Evolutionary conservation across 2,797 vertebrate genomes (phyloP), one percentile per base, ranked within the genome.

Genomic region (Botia kubotai): DNA sequence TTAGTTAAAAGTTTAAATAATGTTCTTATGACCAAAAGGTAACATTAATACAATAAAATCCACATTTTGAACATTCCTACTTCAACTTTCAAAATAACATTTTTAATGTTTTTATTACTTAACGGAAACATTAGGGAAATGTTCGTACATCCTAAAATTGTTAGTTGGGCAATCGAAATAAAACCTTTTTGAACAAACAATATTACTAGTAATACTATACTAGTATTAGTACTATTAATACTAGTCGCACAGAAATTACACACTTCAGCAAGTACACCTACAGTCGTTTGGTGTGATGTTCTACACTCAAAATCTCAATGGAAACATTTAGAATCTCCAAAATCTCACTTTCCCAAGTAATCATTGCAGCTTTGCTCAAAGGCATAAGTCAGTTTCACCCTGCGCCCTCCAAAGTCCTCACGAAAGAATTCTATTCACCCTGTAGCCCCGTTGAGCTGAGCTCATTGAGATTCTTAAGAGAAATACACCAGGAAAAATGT

Each of bases 341-440:
- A 83, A 69, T 50, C 68, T 36, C 39, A 53, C 36, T 33, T 53
- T 69, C 52, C 70, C 17, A 60, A 62, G 39, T 23, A 53, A 71
- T 79, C 43, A 52, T 39, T 58, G 66, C 17, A 23, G 57, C 55
- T 71, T 50, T 65, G 16, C 81, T 77, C 52, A 53, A 63, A 78
- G 71, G 33, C 66, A 53, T 23, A 67, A 78, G 77, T 21, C 36
- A 26, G 62, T 66, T 75, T 79, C 26, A 76, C 21, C 63, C 70
- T 77, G 62, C 19, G 12, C 52, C 1, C 12, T 16, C 33, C 43
- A 65, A 48, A 74, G 52, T 55, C 4, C 36, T 75, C 39, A 80
- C 72, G 73, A 73, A 81, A 76, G 67, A 39, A 46, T 48, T 58
- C 53, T 63, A 72, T 84, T 53, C 57, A 72, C 52, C 17, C 62